Percentiles rank a stretch among this genome's conserved stretches.
These are phyloP conservation scores for Incurvaria masculella DNA, from an alignment of 2,888 invertebrate species.

Conservation along the genomic window DNA sequence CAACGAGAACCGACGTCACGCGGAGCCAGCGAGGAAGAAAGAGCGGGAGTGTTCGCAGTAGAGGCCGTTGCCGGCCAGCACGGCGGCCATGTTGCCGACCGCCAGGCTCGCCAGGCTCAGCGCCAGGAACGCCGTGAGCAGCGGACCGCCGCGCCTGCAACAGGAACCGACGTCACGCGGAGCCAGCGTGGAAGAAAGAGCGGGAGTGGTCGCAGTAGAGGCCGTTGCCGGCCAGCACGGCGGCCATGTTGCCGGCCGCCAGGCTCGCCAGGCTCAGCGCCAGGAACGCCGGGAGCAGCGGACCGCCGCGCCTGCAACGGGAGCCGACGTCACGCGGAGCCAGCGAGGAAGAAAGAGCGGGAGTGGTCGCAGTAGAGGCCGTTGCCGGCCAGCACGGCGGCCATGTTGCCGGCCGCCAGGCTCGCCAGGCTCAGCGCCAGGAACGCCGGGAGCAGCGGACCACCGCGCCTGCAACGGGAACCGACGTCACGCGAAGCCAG, in stretches of 20 bases:
- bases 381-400: conserved; percentile 59
- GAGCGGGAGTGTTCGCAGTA: too few relatives aligned
- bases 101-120: conserved; percentile 60
- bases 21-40: too few relatives aligned
- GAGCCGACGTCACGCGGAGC: too few relatives aligned
- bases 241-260: conserved; percentile 58
- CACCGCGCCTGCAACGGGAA: conserved; percentile 23
- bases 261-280: conserved; percentile 60
- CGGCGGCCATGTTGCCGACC: conserved; percentile 58
- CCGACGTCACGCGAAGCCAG: too few relatives aligned
- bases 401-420: conserved; percentile 58
- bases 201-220: conserved; percentile 64
- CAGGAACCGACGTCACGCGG: too few relatives aligned
- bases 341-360: too few relatives aligned
- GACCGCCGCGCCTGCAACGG: conserved; percentile 26
- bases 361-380: conserved; percentile 63
- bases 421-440: conserved; percentile 61
- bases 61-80: conserved; percentile 59
- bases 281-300: conserved; percentile 58
- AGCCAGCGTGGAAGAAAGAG: too few relatives aligned
- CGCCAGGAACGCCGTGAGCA: conserved; percentile 62
- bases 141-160: conserved; percentile 26
- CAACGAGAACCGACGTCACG: too few relatives aligned
- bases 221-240: conserved; percentile 59
- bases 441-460: conserved; percentile 56